Conservation (phyloP, 2,888 invertebrate genomes). For the Sycophila texana region DNA sequence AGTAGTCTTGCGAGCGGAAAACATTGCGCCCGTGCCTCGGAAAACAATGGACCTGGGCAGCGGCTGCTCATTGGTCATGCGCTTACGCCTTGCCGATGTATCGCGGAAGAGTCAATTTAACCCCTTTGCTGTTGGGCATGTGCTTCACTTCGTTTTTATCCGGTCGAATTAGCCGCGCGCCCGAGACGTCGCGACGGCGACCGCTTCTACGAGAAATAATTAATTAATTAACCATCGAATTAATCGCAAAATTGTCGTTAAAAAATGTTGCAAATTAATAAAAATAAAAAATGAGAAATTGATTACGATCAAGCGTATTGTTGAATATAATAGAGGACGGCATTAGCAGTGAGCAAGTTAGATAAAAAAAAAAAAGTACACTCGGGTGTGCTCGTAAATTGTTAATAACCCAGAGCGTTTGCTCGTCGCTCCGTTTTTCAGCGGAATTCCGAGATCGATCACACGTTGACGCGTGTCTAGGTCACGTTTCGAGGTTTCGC, state of each 20-base stretch:
- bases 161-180: neutral
- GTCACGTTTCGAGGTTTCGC: neutral
- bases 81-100: neutral
- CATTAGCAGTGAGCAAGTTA: too few relatives aligned
- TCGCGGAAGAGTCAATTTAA: conserved; percentile 42
- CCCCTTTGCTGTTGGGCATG: neutral
- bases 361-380: too few relatives aligned
- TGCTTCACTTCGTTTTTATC: conserved; percentile 8
- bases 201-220: too few relatives aligned
- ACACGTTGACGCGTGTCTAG: neutral
- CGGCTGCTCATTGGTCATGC: neutral
- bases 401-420: too few relatives aligned
- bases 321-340: too few relatives aligned
- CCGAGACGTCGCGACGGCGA: neutral
- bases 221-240: too few relatives aligned
- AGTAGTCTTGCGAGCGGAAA: neutral
- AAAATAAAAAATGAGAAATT: too few relatives aligned
- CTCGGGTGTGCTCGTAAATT: too few relatives aligned
- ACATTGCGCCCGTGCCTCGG: conserved; percentile 1
- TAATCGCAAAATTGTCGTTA: too few relatives aligned
- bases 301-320: too few relatives aligned
- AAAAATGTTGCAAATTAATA: too few relatives aligned
- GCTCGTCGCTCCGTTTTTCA: too few relatives aligned
- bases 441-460: neutral
- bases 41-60: neutral